A percentile compares a stretch with the other conserved stretches of the same genome.
phyloP scores from a whole-genome alignment of 2,888 invertebrate genomes.

The Helicoverpa assulta region DNA sequence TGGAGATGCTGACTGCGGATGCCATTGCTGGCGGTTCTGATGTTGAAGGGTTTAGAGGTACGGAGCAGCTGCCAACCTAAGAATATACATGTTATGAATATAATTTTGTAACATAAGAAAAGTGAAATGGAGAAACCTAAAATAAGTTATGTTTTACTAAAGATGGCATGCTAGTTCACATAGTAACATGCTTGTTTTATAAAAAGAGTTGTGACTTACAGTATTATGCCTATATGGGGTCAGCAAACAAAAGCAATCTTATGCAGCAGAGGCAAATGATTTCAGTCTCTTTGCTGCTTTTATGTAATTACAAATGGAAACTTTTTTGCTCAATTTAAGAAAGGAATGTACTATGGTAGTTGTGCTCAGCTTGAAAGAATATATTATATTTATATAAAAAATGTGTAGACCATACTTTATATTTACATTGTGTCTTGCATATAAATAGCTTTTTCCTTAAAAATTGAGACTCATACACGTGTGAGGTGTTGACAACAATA shows the following conservation, averaged over 20 bases:
- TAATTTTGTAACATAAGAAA: neutral
- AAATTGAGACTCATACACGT: neutral
- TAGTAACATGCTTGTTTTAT: no score
- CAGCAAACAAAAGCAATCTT: no score
- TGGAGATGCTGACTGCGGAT: slow-evolving; percentile 95
- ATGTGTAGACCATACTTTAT: no score
- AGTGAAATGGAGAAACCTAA: neutral
- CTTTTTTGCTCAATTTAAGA: neutral
- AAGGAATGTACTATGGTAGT: neutral
- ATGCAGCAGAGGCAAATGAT: no score
- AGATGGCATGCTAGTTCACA: neutral
- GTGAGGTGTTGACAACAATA: neutral
- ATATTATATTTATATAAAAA: neutral
- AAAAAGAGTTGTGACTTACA: no score
- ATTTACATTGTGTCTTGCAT: no score
- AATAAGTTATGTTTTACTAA: neutral
- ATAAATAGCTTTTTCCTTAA: slow-evolving; percentile 4
- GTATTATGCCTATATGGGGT: no score
- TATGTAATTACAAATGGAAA: no score
- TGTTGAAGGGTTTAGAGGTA: slow-evolving; percentile 93
- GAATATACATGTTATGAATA: neutral
- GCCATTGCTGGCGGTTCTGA: slow-evolving; percentile 92
- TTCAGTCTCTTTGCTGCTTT: no score
- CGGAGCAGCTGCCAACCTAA: slow-evolving; percentile 93
- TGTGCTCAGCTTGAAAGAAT: neutral